Conservation (phyloP, 2,797 vertebrate species). For the Novumbra hubbsi region DNA sequence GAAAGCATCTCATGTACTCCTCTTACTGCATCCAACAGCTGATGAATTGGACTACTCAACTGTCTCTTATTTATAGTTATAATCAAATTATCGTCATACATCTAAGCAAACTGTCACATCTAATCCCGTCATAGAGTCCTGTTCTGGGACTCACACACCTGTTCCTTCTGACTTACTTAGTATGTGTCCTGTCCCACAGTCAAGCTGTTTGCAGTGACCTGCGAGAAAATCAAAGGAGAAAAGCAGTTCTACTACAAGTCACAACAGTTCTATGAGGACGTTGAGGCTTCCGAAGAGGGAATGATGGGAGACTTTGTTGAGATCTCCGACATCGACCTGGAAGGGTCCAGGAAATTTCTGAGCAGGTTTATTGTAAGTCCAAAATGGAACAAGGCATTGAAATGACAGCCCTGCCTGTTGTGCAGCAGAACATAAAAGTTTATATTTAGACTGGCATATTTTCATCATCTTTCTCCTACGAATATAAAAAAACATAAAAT, state of each 20-base stretch:
- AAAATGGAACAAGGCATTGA: not conserved
- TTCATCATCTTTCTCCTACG: constrained; percentile 23
- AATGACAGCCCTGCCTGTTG: not conserved
- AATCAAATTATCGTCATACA: constrained; percentile 11
- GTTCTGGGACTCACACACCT: not conserved
- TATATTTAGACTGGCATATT: constrained; percentile 13
- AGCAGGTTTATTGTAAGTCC: constrained; percentile 89
- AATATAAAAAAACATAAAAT: not conserved
- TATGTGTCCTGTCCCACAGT: constrained; percentile 71
- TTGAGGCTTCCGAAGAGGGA: constrained; percentile 90
- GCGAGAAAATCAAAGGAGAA: constrained; percentile 91
- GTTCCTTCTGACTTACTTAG: not conserved
- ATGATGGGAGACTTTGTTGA: constrained; percentile 97
- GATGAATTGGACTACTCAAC: not conserved
- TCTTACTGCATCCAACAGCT: too few species aligned
- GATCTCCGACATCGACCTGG: constrained; percentile 84
- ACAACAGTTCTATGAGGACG: constrained; percentile 89
- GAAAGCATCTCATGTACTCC: too few species aligned
- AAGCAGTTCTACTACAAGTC: constrained; percentile 96
- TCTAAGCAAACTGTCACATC: not conserved
- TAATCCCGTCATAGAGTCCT: not conserved
- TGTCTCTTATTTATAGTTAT: constrained; percentile 27
- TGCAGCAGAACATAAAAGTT: constrained; percentile 2
- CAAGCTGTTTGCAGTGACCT: constrained; percentile 91
- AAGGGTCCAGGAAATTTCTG: constrained; percentile 86